Base-by-base conservation (phyloP, 2,113 vertebrate genomes). In the Tachycineta bicolor region DNA sequence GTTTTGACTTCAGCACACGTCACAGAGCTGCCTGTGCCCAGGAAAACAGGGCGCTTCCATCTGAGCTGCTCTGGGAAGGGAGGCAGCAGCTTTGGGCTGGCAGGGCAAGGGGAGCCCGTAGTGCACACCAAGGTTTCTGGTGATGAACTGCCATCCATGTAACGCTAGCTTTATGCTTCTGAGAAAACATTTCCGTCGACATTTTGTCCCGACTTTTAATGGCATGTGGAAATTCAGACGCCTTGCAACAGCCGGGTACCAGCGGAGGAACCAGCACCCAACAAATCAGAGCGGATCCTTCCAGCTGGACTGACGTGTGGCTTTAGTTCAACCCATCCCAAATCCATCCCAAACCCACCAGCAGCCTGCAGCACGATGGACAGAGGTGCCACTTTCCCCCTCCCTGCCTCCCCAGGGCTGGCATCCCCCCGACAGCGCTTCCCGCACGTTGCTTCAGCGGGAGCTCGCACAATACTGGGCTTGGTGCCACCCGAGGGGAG, bases 401-500 rank as follows among this genome's bases (percentile, higher is more conserved):
- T 28, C n/a, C 5, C 41, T 43, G 58, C 39, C 83, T 47, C 64
- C 63, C 52, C 0, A 37, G 0, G n/a, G 26, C 58, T 82, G 75
- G 80, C 62, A 1, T 67, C 60, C 60, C 86, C 94, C 87, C 31
- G 50, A 29, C 69, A 24, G 39, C 31, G 3, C 60, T 76, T 87
- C 74, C 70, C 3, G 0, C 85, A 21, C 3, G 1, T 87, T 95
- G 88, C 94, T 33, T 95, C 93, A 93, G 88, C 78, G 3, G 76
- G 64, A 91, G 28, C 85, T 91, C 79, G 10, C 88, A 93, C 94
- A 75, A 78, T 83, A 47, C 92, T 0, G 79, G 96, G 90, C 96
- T 94, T 2, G 3, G 76, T 89, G 96, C 96, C 96, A 94, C 14
- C 1, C 64, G 25, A 88, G 93, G 92, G 94, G 83, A 96, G 92